phyloP scores from a whole-genome alignment of 2,797 vertebrate genomes.

The Chaunax sp. region DNA sequence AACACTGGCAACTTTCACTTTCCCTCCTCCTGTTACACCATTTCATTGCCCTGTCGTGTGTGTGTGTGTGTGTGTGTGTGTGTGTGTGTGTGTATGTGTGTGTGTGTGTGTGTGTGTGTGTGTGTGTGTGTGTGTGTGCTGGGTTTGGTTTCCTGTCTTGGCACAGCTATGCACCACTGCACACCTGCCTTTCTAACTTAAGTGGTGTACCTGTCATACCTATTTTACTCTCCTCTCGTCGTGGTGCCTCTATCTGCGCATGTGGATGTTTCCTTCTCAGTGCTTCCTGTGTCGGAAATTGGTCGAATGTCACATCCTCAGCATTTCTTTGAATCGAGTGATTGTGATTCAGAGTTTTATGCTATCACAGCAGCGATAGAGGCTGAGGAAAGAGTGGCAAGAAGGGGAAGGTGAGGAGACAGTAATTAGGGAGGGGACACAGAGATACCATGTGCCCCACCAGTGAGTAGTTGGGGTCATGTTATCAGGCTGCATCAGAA shows the following conservation, averaged over 20 bases:
- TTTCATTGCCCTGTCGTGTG: slow-evolving; percentile 41
- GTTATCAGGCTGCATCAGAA: slow-evolving; percentile 45
- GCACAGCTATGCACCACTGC: slow-evolving; percentile 30
- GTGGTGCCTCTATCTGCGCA: neutral
- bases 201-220: slow-evolving; percentile 14
- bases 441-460: slow-evolving; percentile 5
- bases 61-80: slow-evolving; percentile 31
- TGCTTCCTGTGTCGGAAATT: neutral
- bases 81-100: slow-evolving; percentile 30
- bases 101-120: slow-evolving; percentile 29
- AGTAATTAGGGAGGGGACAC: slow-evolving; percentile 2
- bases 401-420: neutral
- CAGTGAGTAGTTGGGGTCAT: slow-evolving; percentile 7
- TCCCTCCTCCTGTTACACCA: slow-evolving; percentile 72
- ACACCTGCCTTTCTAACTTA: slow-evolving; percentile 39
- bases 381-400: neutral
- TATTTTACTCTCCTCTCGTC: neutral
- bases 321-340: neutral
- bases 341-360: slow-evolving; percentile 8
- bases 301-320: neutral
- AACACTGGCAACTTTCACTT: slow-evolving; percentile 69
- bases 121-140: slow-evolving; percentile 30
- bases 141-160: slow-evolving; percentile 70
- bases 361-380: neutral
- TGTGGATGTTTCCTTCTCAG: neutral